These are phyloP conservation scores for Poecilia gillii DNA, from an alignment of 2,797 vertebrate genomes.

Conservation along the genomic window DNA sequence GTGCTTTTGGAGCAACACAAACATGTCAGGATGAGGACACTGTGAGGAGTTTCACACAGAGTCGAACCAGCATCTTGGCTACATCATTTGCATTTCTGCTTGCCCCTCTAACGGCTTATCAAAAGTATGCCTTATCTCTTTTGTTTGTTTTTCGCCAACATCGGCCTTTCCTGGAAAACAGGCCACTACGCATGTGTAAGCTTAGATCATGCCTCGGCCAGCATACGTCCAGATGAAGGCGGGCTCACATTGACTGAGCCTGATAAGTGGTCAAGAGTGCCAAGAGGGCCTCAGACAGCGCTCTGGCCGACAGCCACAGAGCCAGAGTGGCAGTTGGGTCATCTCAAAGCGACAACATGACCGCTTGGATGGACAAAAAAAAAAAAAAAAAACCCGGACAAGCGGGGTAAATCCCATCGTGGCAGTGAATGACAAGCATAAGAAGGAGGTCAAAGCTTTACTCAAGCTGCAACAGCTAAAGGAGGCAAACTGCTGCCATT, in stretches of 20 bases:
- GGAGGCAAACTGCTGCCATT: conserved; percentile 22
- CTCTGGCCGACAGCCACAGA: conserved; percentile 53
- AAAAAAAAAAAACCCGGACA: conserved; percentile 27
- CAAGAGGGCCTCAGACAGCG: conserved; percentile 58
- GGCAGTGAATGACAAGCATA: conserved; percentile 43
- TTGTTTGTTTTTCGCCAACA: conserved; percentile 80
- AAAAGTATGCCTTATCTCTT: conserved; percentile 74
- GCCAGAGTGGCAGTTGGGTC: conserved; percentile 59
- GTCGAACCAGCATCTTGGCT: conserved; percentile 58
- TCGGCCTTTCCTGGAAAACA: conserved; percentile 83
- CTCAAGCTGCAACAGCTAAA: conserved; percentile 52
- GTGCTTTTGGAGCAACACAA: conserved; percentile 82
- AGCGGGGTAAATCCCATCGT: conserved; percentile 40
- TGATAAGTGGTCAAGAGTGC: conserved; percentile 69
- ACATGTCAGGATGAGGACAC: conserved; percentile 84
- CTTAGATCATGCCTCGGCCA: conserved; percentile 64
- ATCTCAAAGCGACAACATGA: conserved; percentile 65
- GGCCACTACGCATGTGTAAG: conserved; percentile 68
- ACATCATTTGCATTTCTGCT: conserved; percentile 79
- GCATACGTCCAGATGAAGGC: conserved; percentile 62
- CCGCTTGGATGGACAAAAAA: conserved; percentile 38
- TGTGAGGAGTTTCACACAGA: conserved; percentile 68
- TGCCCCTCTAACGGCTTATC: conserved; percentile 75
- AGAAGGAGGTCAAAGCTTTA: conserved; percentile 61
- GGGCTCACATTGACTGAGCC: conserved; percentile 67